phyloP scores from a whole-genome alignment of 2,888 invertebrate species.

The Drosophila macrospina region DNA sequence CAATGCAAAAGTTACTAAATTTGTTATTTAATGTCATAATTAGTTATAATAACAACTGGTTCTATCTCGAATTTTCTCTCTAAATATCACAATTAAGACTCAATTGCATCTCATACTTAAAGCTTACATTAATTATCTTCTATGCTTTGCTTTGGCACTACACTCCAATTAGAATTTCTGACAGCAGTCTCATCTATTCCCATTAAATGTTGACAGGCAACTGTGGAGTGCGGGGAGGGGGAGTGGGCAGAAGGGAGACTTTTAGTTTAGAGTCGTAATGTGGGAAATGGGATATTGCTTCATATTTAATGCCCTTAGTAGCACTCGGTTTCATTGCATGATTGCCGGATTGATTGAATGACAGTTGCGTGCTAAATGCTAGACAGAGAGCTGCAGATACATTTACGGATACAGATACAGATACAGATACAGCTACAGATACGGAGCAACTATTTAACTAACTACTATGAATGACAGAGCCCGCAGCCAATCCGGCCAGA shows the following conservation, averaged over 20 bases:
- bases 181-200: conserved; percentile 59
- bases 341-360: conserved; percentile 75
- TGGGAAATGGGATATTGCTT: conserved; percentile 24
- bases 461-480: conserved; percentile 71
- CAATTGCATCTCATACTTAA: conserved; percentile 1
- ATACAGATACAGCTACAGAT: conserved; percentile 21
- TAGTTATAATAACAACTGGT: not conserved
- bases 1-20: not conserved
- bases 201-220: conserved; percentile 60
- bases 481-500: conserved; percentile 68
- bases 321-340: conserved; percentile 54
- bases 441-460: conserved; percentile 68
- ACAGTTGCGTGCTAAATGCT: conserved; percentile 78
- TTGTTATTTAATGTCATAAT: conserved; percentile 22
- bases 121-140: conserved; percentile 15
- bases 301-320: conserved; percentile 49
- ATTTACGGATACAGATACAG: conserved; percentile 35
- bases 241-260: conserved; percentile 1
- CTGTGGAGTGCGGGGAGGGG: not conserved
- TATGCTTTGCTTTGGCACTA: conserved; percentile 2
- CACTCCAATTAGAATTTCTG: conserved; percentile 60
- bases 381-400: conserved; percentile 42
- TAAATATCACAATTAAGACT: conserved; percentile 1
- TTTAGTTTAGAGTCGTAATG: conserved; percentile 17
- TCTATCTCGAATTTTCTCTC: not conserved